These are phyloP conservation scores for Tadarida brasiliensis DNA, from an alignment of 2,797 vertebrate genomes.

Conservation along the genomic window DNA sequence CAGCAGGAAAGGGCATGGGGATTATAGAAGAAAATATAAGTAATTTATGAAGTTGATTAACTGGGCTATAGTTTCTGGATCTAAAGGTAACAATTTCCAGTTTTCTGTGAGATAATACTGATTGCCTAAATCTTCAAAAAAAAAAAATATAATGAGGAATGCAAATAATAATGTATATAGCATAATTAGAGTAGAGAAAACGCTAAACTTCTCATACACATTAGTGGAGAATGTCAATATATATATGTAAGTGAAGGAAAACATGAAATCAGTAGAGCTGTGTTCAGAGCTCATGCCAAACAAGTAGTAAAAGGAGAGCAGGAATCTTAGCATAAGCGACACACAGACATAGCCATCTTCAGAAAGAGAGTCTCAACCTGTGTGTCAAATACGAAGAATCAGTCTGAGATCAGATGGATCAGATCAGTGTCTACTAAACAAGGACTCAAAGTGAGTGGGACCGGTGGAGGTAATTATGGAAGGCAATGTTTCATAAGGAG, in stretches of 20 bases:
- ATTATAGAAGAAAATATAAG: background rate
- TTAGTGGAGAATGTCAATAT: background rate
- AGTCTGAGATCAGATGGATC: background rate
- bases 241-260: background rate
- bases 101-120: background rate
- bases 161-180: background rate
- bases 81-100: background rate
- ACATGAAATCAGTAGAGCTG: background rate
- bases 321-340: background rate
- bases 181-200: background rate
- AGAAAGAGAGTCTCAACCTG: background rate
- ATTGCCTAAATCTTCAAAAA: background rate
- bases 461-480: background rate
- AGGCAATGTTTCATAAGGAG: background rate
- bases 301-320: background rate
- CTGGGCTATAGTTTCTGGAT: background rate
- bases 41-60: slow-evolving; percentile 5
- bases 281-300: background rate
- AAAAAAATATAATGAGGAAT: background rate
- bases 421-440: background rate
- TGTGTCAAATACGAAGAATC: background rate
- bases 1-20: background rate
- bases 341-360: background rate
- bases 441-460: background rate
- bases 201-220: background rate